phyloP scores from a whole-genome alignment of 2,113 vertebrate genomes.

The Cheirogaleus medius region DNA sequence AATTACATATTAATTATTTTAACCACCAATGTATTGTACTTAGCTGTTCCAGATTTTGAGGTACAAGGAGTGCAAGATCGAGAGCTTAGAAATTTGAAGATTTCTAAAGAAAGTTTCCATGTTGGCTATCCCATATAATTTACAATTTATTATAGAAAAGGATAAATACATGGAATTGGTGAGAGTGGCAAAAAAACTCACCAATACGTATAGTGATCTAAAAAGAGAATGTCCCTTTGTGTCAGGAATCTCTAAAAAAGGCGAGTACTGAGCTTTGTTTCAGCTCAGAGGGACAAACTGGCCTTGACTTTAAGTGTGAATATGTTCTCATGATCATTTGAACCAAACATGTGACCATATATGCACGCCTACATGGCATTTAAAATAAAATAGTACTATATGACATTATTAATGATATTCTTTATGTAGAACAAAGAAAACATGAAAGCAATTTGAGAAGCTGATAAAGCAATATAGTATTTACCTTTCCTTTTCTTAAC shows the following conservation, averaged over 20 bases:
- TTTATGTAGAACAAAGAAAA: background rate
- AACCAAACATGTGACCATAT: background rate
- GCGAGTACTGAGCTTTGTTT: background rate
- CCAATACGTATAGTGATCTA: background rate
- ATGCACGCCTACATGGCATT: background rate
- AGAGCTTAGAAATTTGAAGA: background rate
- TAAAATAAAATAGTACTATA: background rate
- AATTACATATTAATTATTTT: background rate
- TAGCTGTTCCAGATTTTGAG: background rate
- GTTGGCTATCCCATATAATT: background rate
- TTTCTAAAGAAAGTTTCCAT: background rate
- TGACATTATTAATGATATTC: background rate
- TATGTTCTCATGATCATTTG: background rate
- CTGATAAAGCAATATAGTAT: background rate
- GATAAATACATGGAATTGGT: background rate
- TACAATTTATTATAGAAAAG: background rate
- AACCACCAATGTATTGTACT: background rate
- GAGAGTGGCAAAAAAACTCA: background rate
- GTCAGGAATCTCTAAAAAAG: background rate
- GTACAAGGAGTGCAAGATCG: background rate
- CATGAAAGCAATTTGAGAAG: background rate
- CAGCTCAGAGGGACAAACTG: background rate
- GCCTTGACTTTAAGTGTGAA: background rate
- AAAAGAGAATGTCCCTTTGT: background rate
- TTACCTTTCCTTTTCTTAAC: background rate